Evolutionary conservation across 1,140 invertebrate species (phyloP).

Genomic region (Pinna nobilis): DNA sequence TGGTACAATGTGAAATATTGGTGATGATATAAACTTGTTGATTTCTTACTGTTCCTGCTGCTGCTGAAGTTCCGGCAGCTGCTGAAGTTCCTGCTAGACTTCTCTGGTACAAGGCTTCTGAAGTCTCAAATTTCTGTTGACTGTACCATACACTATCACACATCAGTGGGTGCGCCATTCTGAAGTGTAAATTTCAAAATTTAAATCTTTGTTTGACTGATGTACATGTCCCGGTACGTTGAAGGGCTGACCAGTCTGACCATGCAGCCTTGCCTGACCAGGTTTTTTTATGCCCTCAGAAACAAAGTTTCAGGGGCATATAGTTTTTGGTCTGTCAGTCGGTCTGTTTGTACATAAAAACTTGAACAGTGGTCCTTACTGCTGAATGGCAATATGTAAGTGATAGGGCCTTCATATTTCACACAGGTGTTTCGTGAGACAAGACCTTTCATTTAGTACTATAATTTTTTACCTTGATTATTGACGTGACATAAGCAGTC

Average conservation of each 20-base stretch:
- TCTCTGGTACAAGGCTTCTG: conserved; percentile 80
- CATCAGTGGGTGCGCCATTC: conserved; percentile 69
- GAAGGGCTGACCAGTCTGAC: too few relatives aligned
- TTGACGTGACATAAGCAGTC: too few relatives aligned
- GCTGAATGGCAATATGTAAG: not conserved
- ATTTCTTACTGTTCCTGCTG: too few relatives aligned
- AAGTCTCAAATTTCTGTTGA: conserved; percentile 79
- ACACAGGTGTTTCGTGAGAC: too few relatives aligned
- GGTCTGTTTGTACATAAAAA: not conserved
- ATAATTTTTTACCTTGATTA: too few relatives aligned
- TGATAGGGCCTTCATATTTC: too few relatives aligned
- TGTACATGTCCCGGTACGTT: too few relatives aligned
- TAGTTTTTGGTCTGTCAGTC: not conserved
- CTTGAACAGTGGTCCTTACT: not conserved
- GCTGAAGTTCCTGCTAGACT: conserved; percentile 74
- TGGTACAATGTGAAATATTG: too few relatives aligned
- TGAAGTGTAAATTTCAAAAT: not conserved
- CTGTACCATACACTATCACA: conserved; percentile 80
- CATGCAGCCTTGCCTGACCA: too few relatives aligned
- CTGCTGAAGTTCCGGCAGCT: not conserved
- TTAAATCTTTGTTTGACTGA: not conserved
- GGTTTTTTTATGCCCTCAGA: not conserved
- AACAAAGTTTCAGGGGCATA: not conserved
- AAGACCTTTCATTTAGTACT: too few relatives aligned
- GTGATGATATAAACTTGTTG: too few relatives aligned